Evolutionary conservation across 2,797 vertebrate genomes (phyloP).

Genomic region (Poecilia gillii): DNA sequence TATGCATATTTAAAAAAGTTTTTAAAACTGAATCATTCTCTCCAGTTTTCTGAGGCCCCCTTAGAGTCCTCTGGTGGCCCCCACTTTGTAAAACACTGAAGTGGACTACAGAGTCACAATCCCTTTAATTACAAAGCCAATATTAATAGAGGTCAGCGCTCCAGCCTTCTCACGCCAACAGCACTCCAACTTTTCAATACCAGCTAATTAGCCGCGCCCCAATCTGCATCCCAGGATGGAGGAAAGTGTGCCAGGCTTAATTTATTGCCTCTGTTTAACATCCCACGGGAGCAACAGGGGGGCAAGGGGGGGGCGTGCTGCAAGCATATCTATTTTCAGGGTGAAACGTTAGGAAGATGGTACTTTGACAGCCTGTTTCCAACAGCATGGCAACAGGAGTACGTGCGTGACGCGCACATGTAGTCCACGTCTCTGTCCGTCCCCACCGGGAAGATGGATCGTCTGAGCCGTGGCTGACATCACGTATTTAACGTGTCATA

Average conservation of each 20-base stretch:
- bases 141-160: slow-evolving; percentile 56
- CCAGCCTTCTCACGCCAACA: slow-evolving; percentile 46
- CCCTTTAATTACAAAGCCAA: slow-evolving; percentile 60
- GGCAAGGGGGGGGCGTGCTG: slow-evolving; percentile 8
- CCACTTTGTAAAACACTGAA: slow-evolving; percentile 2
- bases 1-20: no score
- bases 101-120: slow-evolving; percentile 28
- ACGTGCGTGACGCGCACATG: slow-evolving; percentile 4
- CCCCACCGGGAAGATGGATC: slow-evolving; percentile 49
- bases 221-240: slow-evolving; percentile 61
- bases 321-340: slow-evolving; percentile 18
- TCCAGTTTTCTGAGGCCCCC: no score
- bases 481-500: slow-evolving; percentile 73
- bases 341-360: slow-evolving; percentile 5
- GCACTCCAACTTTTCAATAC: slow-evolving; percentile 71
- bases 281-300: slow-evolving; percentile 16
- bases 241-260: slow-evolving; percentile 65
- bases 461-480: slow-evolving; percentile 65
- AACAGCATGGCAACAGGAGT: slow-evolving; percentile 20
- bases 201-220: slow-evolving; percentile 71
- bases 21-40: no score
- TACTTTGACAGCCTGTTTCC: slow-evolving; percentile 36
- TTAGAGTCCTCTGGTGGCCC: no score
- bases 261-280: slow-evolving; percentile 61
- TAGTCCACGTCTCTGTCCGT: not conserved